Percentiles rank a stretch among this genome's conserved stretches.
Conservation (phyloP, 2,113 vertebrate species). For the Myiozetetes cayanensis region DNA sequence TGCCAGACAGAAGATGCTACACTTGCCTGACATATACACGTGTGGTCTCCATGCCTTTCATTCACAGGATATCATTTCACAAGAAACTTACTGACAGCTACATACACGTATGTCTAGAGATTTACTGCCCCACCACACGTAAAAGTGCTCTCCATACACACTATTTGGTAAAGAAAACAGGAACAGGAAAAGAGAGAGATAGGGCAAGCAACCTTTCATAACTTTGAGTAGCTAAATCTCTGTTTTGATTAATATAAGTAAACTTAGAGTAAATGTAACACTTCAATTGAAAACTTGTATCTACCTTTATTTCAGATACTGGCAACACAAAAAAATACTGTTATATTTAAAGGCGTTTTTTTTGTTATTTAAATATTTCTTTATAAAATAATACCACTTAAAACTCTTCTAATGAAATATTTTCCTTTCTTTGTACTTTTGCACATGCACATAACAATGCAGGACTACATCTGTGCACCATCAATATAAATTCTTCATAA, state of each 20-base stretch:
- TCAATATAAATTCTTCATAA: neutral
- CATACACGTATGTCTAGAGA: fast-evolving
- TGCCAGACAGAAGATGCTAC: neutral
- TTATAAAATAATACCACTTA: neutral
- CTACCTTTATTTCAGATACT: neutral
- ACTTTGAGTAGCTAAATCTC: neutral
- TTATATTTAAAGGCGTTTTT: fast-evolving
- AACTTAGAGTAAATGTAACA: neutral
- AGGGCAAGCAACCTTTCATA: neutral
- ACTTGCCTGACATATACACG: neutral
- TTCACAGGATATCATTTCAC: neutral
- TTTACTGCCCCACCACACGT: neutral
- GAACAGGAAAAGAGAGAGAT: neutral
- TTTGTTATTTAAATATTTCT: neutral
- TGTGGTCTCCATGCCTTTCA: neutral
- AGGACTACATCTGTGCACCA: neutral
- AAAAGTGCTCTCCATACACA: neutral
- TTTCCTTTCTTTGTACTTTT: neutral
- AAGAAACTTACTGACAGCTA: neutral
- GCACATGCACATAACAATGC: fast-evolving
- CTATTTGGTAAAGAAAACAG: neutral
- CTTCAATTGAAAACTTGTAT: neutral
- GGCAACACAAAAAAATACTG: neutral
- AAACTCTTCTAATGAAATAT: neutral
- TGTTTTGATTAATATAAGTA: neutral